Percentiles rank a stretch among this genome's conserved stretches.
Evolutionary conservation across 2,888 invertebrate species (phyloP).

Genomic region (Augiades crinisus): DNA sequence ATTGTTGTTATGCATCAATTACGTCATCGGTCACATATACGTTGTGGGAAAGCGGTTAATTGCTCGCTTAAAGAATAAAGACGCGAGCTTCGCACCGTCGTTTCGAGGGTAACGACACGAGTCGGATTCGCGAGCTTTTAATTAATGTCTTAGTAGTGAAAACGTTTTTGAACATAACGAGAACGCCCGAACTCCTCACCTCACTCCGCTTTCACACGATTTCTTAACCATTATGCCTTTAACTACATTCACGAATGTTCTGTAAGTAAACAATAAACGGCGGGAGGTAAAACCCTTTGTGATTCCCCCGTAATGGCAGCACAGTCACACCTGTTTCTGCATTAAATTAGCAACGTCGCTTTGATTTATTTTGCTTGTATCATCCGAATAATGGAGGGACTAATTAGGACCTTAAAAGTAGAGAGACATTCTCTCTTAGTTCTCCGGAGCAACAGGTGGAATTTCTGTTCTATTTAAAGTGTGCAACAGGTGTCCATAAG

Average conservation of each 20-base stretch:
- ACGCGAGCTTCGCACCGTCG: constrained; percentile 17
- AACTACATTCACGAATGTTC: constrained; percentile 13
- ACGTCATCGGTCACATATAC: constrained; percentile 55
- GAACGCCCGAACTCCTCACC: constrained; percentile 7
- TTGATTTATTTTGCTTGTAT: too few species aligned
- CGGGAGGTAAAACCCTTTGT: too few species aligned
- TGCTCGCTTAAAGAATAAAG: constrained; percentile 29
- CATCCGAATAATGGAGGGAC: too few species aligned
- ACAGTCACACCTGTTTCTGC: too few species aligned
- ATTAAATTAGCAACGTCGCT: too few species aligned
- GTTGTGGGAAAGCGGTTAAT: constrained; percentile 57
- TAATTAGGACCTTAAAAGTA: too few species aligned
- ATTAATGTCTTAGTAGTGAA: constrained; percentile 40
- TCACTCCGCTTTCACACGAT: constrained; percentile 56
- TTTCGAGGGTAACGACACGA: constrained; percentile 36
- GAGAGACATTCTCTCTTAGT: too few species aligned
- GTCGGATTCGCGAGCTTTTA: constrained; percentile 35
- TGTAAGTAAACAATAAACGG: constrained; percentile 28
- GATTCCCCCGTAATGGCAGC: too few species aligned
- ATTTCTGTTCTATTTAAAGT: too few species aligned
- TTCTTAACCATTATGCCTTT: constrained; percentile 41
- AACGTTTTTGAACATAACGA: constrained; percentile 31
- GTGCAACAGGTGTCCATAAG: too few species aligned
- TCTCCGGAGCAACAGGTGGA: too few species aligned
- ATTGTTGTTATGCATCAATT: constrained; percentile 46